Base-by-base conservation (phyloP, 2,797 vertebrate genomes). In the Platyrinchus mystaceus region DNA sequence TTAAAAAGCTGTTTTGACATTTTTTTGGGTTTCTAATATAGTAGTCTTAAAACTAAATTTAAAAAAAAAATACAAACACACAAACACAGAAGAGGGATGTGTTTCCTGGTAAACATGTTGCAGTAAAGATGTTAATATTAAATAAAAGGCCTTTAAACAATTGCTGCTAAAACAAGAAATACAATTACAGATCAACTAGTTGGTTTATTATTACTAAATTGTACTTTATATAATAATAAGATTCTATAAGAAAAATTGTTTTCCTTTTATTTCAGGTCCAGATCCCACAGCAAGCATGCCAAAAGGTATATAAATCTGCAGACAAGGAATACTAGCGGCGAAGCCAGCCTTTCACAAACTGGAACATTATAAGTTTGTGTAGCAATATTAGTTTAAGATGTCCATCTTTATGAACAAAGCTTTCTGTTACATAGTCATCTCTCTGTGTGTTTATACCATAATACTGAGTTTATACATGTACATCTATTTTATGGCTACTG, bases 211-310 rank as follows among this genome's bases (percentile, higher is more conserved):
- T 69, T 83, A 68, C 26, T 69, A 41, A 85, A 56, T 22, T 83
- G 17, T 66, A 39, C 24, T 82, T 80, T 21, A 64, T 70, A 87
- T 80, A 32, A 63, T 63, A 68, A 37, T 79, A 71, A 85, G 28
- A 53, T 77, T 87, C 37, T 50, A 27, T 91, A 68, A 85, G 41
- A 78, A 84, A 86, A 93, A 68, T 39, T 49, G 2, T 89, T 97
- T 86, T 95, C 77, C 27, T 10, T 90, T 97, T 96, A 43, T 97
- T 98, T 94, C 95, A 98, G 98, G 95, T 98, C 98, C 93, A 97
- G 98, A 94, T 98, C 98, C 94, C 98, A 98, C 95, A 98, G 98
- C 98, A 98, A 98, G 96, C 98, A 98, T 96, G 91, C 97, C 76
- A 98, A 98, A 98, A 98, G 98, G 98, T 98, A 96, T 41, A 83